Conservation (phyloP, 2,113 vertebrate genomes). For the human (Homo sapiens) region GRCh38 chr9:116803001-116803500, state of each 20-base stretch:
- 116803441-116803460: no score
- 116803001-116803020: not conserved
- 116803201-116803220: not conserved
- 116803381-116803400: no score
- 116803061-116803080: constrained; percentile 3
- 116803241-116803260: not conserved
- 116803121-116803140: not conserved
- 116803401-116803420: no score
- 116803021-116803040: not conserved
- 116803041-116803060: constrained; percentile 35
- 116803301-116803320: no score
- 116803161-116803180: not conserved
- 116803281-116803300: not conserved
- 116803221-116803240: not conserved
- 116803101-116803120: not conserved
- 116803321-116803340: no score
- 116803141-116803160: not conserved
- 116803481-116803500: no score
- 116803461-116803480: not conserved
- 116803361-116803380: no score
- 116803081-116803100: not conserved
- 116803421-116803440: no score
- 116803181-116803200: not conserved
- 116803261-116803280: not conserved
- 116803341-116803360: no score